Evolutionary conservation across 2,797 vertebrate species (phyloP).

Genomic region (Pogonophryne albipinna): DNA sequence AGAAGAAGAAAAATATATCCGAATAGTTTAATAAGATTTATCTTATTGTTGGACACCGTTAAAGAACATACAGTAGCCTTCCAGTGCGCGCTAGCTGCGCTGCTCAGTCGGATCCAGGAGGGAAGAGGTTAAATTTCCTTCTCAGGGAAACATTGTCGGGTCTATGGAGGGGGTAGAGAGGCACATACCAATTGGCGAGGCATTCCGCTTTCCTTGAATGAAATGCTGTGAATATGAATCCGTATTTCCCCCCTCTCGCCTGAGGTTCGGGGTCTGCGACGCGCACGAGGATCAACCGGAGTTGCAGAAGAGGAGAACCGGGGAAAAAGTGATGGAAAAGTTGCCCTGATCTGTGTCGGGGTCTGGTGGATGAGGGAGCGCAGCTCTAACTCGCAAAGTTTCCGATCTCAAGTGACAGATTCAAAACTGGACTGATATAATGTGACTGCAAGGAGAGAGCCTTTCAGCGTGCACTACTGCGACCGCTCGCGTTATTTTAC

Average conservation of each 20-base stretch:
- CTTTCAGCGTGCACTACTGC: conserved; percentile 46
- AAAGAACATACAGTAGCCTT: conserved; percentile 21
- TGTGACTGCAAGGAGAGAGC: conserved; percentile 72
- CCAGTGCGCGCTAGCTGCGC: conserved; percentile 33
- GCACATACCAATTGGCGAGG: conserved; percentile 73
- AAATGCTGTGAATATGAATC: conserved; percentile 77
- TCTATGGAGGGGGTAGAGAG: conserved; percentile 67
- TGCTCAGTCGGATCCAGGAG: conserved; percentile 63
- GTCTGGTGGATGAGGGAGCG: conserved; percentile 58
- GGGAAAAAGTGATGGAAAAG: conserved; percentile 77
- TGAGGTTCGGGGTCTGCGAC: conserved; percentile 61
- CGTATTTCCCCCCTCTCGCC: conserved; percentile 52
- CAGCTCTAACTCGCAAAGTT: conserved; percentile 70
- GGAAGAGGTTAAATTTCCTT: conserved; percentile 82
- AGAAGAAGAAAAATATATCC: conserved; percentile 32
- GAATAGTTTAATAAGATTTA: conserved; percentile 19
- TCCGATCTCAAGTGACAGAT: conserved; percentile 74
- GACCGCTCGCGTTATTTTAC: conserved; percentile 28
- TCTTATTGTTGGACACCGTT: conserved; percentile 28
- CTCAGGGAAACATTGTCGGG: conserved; percentile 74
- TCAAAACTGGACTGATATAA: conserved; percentile 70
- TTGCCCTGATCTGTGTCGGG: conserved; percentile 70
- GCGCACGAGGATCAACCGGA: conserved; percentile 40
- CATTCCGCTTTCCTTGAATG: conserved; percentile 82
- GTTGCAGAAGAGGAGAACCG: conserved; percentile 39